Evolutionary conservation across 1,140 invertebrate genomes (phyloP).

Genomic region (Drosophila seguyi): DNA sequence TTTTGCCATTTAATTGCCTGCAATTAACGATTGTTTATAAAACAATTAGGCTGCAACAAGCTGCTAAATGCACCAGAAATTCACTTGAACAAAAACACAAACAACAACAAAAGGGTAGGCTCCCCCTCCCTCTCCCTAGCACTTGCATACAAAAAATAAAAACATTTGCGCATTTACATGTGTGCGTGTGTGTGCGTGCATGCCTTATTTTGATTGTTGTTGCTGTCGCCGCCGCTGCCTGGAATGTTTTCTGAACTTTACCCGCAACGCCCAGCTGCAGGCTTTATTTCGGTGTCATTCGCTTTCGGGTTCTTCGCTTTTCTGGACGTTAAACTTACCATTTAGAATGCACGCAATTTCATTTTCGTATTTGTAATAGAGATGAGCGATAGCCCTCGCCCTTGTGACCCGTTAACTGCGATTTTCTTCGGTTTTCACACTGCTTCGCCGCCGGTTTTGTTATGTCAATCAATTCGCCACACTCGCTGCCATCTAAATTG

Average conservation of each 20-base stretch:
- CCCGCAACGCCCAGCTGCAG: not conserved
- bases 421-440: not conserved
- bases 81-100: conserved; percentile 11
- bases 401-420: not conserved
- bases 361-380: conserved; percentile 49
- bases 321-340: conserved; percentile 26
- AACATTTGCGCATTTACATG: conserved; percentile 34
- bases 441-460: not conserved
- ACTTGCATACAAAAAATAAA: conserved; percentile 7
- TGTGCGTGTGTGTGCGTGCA: conserved; percentile 6
- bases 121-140: not conserved
- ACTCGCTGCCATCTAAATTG: not conserved
- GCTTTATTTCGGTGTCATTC: too few relatives aligned
- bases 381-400: conserved; percentile 39
- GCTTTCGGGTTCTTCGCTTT: not conserved
- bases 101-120: not conserved
- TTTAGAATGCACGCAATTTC: conserved; percentile 57
- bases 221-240: conserved; percentile 4
- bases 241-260: conserved; percentile 9
- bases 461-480: not conserved
- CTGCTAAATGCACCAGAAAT: conserved; percentile 4
- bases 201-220: conserved; percentile 41
- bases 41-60: conserved; percentile 12
- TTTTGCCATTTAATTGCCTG: conserved; percentile 12
- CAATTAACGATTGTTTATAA: conserved; percentile 14